These are phyloP conservation scores for Vicugna pacos DNA, from an alignment of 2,113 vertebrate species.

Conservation along the genomic window DNA sequence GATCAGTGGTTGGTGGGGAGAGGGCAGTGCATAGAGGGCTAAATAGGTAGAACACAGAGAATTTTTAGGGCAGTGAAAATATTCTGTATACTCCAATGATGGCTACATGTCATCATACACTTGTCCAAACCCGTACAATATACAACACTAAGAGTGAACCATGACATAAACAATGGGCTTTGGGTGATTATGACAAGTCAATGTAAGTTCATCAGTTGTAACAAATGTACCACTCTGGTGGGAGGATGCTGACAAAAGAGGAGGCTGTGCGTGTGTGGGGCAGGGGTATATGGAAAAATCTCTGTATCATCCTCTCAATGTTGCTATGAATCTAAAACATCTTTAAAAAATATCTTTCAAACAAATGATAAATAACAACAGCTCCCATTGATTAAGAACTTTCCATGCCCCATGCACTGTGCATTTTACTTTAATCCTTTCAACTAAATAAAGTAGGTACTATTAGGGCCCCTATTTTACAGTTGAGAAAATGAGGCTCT, in stretches of 20 bases:
- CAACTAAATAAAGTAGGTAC: neutral
- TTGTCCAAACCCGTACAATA: neutral
- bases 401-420: neutral
- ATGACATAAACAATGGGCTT: neutral
- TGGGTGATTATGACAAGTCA: neutral
- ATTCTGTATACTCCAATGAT: neutral
- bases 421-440: slow-evolving; percentile 11
- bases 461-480: neutral
- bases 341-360: slow-evolving; percentile 7
- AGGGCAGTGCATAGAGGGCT: neutral
- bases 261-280: neutral
- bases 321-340: neutral
- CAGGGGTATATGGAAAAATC: neutral
- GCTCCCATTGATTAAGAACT: slow-evolving; percentile 34
- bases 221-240: neutral
- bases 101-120: neutral
- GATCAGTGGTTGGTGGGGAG: neutral
- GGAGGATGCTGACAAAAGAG: neutral
- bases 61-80: neutral
- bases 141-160: neutral
- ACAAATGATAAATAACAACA: slow-evolving; percentile 11
- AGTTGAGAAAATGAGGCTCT: slow-evolving; percentile 40
- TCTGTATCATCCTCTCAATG: neutral
- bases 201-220: neutral
- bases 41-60: neutral